Conservation (phyloP, 2,888 invertebrate species). For the Eupithecia subfuscata region DNA sequence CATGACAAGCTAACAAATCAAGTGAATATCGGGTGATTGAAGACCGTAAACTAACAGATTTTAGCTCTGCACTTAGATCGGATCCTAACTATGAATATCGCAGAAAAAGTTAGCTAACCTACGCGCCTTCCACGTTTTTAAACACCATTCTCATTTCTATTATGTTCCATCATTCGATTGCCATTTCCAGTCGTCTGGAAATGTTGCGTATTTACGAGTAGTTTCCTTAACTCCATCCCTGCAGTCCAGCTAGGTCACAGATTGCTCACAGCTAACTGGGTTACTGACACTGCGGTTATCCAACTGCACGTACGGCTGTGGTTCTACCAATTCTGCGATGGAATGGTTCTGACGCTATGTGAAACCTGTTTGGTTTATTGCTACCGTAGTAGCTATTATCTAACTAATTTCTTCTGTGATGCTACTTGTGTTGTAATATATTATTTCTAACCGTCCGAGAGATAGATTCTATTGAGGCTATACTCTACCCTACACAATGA, state of each 20-base stretch:
- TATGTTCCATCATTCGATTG: neutral
- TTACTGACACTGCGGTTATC: slow-evolving; percentile 33
- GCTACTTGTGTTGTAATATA: neutral
- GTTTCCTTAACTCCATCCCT: slow-evolving; percentile 14
- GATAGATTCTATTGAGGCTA: neutral
- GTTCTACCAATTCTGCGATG: slow-evolving; percentile 14
- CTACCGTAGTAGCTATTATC: neutral
- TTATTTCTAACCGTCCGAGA: neutral
- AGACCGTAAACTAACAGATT: neutral
- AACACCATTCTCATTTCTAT: neutral
- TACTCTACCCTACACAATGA: neutral
- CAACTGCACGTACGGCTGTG: slow-evolving; percentile 25
- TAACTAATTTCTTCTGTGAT: slow-evolving; percentile 3
- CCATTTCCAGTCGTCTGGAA: neutral
- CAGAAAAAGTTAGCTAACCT: neutral
- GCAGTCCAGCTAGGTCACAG: slow-evolving; percentile 10
- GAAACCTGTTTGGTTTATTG: neutral
- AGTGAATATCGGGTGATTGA: neutral
- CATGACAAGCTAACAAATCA: neutral
- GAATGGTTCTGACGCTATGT: neutral
- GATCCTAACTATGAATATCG: neutral
- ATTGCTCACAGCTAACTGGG: slow-evolving; percentile 22
- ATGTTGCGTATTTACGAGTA: neutral
- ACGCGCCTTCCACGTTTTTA: neutral
- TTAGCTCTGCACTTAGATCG: neutral